phyloP scores from a whole-genome alignment of 1,140 invertebrate species.

The Leptopilina boulardi region DNA sequence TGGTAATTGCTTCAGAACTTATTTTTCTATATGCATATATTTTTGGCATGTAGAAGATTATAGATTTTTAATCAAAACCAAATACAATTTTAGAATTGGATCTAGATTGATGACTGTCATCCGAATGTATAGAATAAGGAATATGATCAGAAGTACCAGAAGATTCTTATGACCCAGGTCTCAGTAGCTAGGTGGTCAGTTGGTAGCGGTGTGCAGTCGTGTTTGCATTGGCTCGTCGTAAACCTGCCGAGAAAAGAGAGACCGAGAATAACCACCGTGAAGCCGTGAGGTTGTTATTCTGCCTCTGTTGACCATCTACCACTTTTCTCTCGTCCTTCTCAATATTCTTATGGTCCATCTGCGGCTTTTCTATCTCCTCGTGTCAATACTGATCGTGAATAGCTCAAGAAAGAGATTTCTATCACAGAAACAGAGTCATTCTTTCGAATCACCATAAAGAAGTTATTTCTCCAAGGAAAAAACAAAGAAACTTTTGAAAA shows the following conservation, averaged over 20 bases:
- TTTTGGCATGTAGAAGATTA: too few species aligned
- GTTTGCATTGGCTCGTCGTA: conserved; percentile 68
- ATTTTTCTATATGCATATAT: too few species aligned
- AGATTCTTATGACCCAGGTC: conserved; percentile 32
- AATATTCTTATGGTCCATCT: not conserved
- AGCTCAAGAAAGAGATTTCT: conserved; percentile 11
- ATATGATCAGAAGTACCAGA: not conserved
- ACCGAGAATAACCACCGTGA: conserved; percentile 38
- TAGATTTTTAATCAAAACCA: too few species aligned
- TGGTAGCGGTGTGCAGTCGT: conserved; percentile 65
- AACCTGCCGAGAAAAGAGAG: conserved; percentile 58
- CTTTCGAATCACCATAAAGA: conserved; percentile 42
- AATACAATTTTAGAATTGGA: too few species aligned
- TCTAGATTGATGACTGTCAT: too few species aligned
- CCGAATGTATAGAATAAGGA: too few species aligned
- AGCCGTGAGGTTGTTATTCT: conserved; percentile 33
- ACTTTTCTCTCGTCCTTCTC: conserved; percentile 40
- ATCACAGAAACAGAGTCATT: not conserved
- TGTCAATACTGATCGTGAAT: not conserved
- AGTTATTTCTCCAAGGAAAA: too few species aligned
- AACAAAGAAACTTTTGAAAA: too few species aligned
- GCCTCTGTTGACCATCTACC: conserved; percentile 28
- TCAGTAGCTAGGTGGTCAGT: conserved; percentile 69
- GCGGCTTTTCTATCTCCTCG: conserved; percentile 26
- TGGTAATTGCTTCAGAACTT: too few species aligned